A percentile compares a stretch with the other conserved stretches of the same genome.
Conservation (phyloP, 2,797 vertebrate species). For the Dipus sagitta region DNA sequence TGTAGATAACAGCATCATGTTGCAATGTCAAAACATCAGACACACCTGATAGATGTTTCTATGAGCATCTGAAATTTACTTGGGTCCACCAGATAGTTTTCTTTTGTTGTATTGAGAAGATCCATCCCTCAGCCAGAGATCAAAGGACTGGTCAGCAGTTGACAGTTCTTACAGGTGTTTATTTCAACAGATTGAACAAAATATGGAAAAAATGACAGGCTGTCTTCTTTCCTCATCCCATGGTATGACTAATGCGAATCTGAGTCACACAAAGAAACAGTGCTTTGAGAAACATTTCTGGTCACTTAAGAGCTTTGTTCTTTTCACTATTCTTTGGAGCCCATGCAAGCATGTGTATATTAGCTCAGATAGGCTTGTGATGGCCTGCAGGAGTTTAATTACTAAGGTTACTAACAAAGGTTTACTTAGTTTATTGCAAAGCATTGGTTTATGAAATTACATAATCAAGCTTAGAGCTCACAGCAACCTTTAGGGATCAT, state of each 20-base stretch:
- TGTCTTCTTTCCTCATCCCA: not conserved
- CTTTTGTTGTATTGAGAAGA: constrained; percentile 12
- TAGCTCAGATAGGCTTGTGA: constrained; percentile 30
- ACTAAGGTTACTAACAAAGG: constrained; percentile 70
- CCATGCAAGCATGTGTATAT: not conserved
- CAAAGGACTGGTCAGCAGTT: not conserved
- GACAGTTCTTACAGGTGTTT: constrained; percentile 33
- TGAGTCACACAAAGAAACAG: constrained; percentile 23
- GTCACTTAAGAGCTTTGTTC: not conserved
- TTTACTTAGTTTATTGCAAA: constrained; percentile 31
- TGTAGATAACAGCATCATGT: too few species aligned
- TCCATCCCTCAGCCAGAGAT: not conserved
- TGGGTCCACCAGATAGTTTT: not conserved
- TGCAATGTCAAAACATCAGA: too few species aligned
- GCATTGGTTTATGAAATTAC: constrained; percentile 33
- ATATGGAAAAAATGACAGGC: not conserved
- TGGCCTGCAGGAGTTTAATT: constrained; percentile 63
- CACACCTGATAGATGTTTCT: not conserved
- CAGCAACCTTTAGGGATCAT: not conserved
- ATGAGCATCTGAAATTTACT: constrained; percentile 23
- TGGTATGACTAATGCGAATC: not conserved
- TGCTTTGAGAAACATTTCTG: constrained; percentile 9
- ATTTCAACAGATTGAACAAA: constrained; percentile 21
- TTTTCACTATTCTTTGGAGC: not conserved
- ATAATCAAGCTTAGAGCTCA: constrained; percentile 27